Percentiles rank a stretch among this genome's conserved stretches.
Evolutionary conservation across 1,140 invertebrate genomes (phyloP).

Genomic region (Ostrea denselamellosa): DNA sequence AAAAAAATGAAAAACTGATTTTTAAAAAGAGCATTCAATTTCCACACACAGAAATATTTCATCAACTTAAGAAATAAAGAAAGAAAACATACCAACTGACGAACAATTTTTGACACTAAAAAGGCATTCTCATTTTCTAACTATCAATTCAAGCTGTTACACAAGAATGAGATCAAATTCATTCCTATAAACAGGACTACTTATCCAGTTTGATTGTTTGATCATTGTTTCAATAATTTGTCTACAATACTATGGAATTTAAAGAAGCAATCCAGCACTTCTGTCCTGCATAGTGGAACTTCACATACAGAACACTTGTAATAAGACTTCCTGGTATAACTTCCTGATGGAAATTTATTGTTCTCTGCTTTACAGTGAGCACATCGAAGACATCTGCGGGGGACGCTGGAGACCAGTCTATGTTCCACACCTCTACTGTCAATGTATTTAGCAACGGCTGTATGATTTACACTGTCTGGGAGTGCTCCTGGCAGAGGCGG

Average conservation of each 20-base stretch:
- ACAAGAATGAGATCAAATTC: no score
- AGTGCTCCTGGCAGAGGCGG: neutral
- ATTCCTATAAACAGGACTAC: no score
- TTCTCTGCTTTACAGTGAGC: neutral
- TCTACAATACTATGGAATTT: slow-evolving; percentile 14
- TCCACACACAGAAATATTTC: no score
- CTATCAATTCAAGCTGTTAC: no score
- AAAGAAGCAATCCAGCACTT: slow-evolving; percentile 48
- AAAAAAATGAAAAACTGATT: no score
- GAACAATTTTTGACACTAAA: no score
- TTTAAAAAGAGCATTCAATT: no score
- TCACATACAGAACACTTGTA: slow-evolving; percentile 51
- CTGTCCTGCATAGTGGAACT: slow-evolving; percentile 45
- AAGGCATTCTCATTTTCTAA: no score
- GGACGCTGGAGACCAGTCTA: neutral
- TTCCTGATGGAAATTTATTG: slow-evolving; percentile 41
- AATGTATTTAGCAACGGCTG: neutral
- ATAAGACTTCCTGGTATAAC: slow-evolving; percentile 46
- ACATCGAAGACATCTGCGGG: neutral
- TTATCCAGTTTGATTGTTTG: no score
- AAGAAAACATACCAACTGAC: no score
- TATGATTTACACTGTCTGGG: neutral
- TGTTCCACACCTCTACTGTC: neutral
- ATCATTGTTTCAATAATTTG: no score
- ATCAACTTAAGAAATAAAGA: no score